Percentiles rank a stretch among this genome's conserved stretches.
These are phyloP conservation scores for Hippocampus mohnikei DNA, from an alignment of 2,113 vertebrate species.

Conservation along the genomic window DNA sequence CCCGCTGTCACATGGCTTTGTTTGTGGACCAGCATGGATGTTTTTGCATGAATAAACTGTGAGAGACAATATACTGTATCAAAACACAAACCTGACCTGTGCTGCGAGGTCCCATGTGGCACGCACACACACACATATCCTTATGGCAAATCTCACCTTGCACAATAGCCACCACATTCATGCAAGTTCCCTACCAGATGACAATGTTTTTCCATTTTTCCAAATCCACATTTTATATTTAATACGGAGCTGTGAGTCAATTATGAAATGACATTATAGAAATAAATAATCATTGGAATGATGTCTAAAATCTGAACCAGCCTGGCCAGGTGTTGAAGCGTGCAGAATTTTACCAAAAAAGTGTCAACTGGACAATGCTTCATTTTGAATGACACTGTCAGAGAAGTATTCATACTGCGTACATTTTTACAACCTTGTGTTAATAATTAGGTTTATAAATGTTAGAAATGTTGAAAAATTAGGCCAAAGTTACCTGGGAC, in stretches of 20 bases:
- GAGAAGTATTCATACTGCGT: no score
- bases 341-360: no score
- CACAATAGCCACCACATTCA: not conserved
- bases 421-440: no score
- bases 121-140: not conserved
- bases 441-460: not conserved
- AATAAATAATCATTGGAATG: not conserved
- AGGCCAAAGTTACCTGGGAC: not conserved
- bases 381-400: no score
- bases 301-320: not conserved
- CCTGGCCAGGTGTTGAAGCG: no score
- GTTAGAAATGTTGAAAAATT: no score
- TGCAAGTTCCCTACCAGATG: not conserved
- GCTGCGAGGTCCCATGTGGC: not conserved
- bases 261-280: not conserved
- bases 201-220: not conserved
- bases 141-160: not conserved
- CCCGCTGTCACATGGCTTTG: constrained; percentile 7
- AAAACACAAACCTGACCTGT: not conserved
- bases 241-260: not conserved
- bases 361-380: no score
- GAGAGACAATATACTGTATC: not conserved
- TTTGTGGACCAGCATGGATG: constrained; percentile 10
- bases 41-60: constrained; percentile 8
- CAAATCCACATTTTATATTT: not conserved